These are phyloP conservation scores for Phaethon lepturus DNA, from an alignment of 2,113 vertebrate genomes.

Conservation along the genomic window DNA sequence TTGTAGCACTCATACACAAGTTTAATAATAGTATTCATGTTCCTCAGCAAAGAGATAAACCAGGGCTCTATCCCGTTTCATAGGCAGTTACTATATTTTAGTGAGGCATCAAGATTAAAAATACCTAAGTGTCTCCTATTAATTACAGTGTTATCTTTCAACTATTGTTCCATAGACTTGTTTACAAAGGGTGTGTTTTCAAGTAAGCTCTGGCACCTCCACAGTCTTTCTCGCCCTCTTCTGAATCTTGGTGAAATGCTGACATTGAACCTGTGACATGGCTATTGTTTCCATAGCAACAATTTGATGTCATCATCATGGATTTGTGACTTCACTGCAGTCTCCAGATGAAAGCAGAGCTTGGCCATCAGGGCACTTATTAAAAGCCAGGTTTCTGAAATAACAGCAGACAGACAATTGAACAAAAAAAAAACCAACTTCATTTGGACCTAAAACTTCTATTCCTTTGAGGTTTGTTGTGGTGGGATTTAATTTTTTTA, in stretches of 20 bases:
- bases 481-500: background rate
- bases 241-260: background rate
- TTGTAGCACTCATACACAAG: background rate
- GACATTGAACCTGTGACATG: background rate
- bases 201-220: background rate
- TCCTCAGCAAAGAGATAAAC: background rate
- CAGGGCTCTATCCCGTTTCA: background rate
- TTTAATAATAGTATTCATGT: background rate
- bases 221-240: background rate
- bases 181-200: background rate
- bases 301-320: background rate
- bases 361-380: background rate
- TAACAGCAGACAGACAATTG: background rate
- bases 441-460: background rate
- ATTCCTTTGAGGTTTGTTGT: background rate
- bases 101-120: background rate
- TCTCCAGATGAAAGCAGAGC: background rate
- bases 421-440: background rate
- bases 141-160: background rate
- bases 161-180: background rate
- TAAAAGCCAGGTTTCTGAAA: background rate
- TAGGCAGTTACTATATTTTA: background rate
- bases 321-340: background rate
- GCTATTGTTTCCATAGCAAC: background rate
- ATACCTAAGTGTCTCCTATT: background rate